Evolutionary conservation across 1,140 invertebrate genomes (phyloP), one percentile per base, ranked within the genome.

Genomic region (Macrotrachela quadricornifera): DNA sequence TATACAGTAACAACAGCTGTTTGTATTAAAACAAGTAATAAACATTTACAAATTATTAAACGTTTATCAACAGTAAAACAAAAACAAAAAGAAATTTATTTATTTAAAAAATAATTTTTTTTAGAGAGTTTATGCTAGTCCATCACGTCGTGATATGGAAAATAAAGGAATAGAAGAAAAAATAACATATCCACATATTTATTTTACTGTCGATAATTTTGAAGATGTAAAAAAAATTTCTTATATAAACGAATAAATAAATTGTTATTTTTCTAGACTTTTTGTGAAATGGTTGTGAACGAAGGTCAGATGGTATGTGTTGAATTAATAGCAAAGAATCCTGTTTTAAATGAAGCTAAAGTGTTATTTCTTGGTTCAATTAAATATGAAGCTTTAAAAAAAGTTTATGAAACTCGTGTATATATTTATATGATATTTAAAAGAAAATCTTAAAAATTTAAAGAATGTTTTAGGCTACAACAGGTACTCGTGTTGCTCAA

Each of bases 251-350:
- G 21, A 30, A n/a, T n/a, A n/a, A n/a, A n/a, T 8, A 30, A 4
- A 30, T 30, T 30, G 2, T 30, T 30, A 4, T 30, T 30, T 30
- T 2, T 30, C 21, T 64, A 83, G 80, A 79, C 82, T 51, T 96
- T 96, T 76, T 82, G 80, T 72, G 90, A 79, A 61, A 90, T 78
- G 66, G 72, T 92, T 66, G 85, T 96, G 37, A 76, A 86, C 46
- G 90, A 96, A 73, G 87, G 90, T 36, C 91, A 97, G 72, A 90
- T 94, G 81, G 86, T 97, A 36, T 95, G 87, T 72, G 88, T 96
- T 18, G 91, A 97, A 70, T 72, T 97, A 59, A 81, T 92, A 39
- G 91, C 88, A 38, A 78, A 79, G 8, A 30, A 30, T 30, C 21
- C 15, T 90, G 95, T 65, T 75, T 81, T 41, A 57, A 40, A 16